A percentile compares a stretch with the other conserved stretches of the same genome.
These are phyloP conservation scores for Luperina nickerlii DNA, from an alignment of 2,888 invertebrate genomes.

Conservation along the genomic window DNA sequence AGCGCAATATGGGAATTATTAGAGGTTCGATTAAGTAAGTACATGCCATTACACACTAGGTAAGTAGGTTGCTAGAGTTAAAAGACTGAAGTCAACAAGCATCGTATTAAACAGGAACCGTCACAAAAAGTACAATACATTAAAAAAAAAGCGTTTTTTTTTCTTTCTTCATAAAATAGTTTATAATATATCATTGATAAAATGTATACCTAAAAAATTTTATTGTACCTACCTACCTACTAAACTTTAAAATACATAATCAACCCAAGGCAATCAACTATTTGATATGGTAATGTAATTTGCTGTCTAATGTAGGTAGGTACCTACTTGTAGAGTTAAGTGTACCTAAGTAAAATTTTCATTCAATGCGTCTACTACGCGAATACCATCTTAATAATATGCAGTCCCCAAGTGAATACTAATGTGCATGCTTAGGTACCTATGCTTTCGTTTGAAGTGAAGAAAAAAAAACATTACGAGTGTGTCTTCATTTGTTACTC, in stretches of 20 bases:
- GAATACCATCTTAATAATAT: slow-evolving; percentile 39
- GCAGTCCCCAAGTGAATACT: slow-evolving; percentile 67
- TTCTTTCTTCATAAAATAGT: neutral
- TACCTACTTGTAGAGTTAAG: slow-evolving; percentile 15
- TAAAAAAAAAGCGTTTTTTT: neutral
- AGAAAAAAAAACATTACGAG: slow-evolving; percentile 67
- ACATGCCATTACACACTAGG: neutral
- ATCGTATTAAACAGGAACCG: neutral
- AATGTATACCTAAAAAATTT: neutral
- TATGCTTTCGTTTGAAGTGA: slow-evolving; percentile 69
- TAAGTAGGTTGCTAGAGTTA: neutral
- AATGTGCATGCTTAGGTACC: slow-evolving; percentile 68
- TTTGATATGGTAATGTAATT: slow-evolving; percentile 49
- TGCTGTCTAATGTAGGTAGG: slow-evolving; percentile 8
- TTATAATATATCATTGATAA: too few relatives aligned
- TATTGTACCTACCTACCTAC: neutral
- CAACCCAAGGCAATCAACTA: slow-evolving; percentile 14
- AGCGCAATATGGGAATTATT: too few relatives aligned
- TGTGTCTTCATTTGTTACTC: slow-evolving; percentile 73
- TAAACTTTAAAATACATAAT: slow-evolving; percentile 3
- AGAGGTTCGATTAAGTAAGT: neutral
- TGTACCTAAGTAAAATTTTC: slow-evolving; percentile 35
- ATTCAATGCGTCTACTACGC: slow-evolving; percentile 29
- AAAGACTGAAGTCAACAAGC: neutral
- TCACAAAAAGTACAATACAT: neutral